Percentiles rank a stretch among this genome's conserved stretches.
phyloP scores from a whole-genome alignment of 2,888 invertebrate species.

The Drosophila melanosoma region DNA sequence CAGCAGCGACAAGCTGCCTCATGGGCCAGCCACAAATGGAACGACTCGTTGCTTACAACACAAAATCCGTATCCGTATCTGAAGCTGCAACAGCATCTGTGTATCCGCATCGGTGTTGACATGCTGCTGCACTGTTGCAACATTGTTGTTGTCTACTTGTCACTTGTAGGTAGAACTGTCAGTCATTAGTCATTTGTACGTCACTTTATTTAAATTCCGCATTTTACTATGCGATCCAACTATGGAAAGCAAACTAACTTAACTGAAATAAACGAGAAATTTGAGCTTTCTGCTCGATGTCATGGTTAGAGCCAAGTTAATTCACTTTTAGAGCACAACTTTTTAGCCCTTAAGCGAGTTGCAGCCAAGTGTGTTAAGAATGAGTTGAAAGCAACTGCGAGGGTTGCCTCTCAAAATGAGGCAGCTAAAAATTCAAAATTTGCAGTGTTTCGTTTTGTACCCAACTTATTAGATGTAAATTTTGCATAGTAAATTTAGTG shows the following conservation, averaged over 20 bases:
- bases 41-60: slow-evolving; percentile 37
- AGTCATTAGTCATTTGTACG: slow-evolving; percentile 40
- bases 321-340: slow-evolving; percentile 50
- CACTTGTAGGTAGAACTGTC: slow-evolving; percentile 25
- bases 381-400: slow-evolving; percentile 16
- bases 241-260: slow-evolving; percentile 44
- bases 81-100: slow-evolving; percentile 6
- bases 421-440: neutral
- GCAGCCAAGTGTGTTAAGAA: slow-evolving; percentile 6
- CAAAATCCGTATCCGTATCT: slow-evolving; percentile 11
- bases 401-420: neutral
- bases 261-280: slow-evolving; percentile 18
- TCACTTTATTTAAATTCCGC: slow-evolving; percentile 66
- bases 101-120: slow-evolving; percentile 36
- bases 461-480: neutral
- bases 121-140: slow-evolving; percentile 14
- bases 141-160: slow-evolving; percentile 12
- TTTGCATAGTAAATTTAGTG: neutral
- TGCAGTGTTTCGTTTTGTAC: neutral
- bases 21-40: slow-evolving; percentile 46
- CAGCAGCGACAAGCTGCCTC: slow-evolving; percentile 37
- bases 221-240: slow-evolving; percentile 57
- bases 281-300: slow-evolving; percentile 1
- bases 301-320: slow-evolving; percentile 16
- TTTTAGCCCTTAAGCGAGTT: slow-evolving; percentile 20